These are phyloP conservation scores for Nasonia longicornis DNA, from an alignment of 1,140 invertebrate genomes.

Conservation along the genomic window DNA sequence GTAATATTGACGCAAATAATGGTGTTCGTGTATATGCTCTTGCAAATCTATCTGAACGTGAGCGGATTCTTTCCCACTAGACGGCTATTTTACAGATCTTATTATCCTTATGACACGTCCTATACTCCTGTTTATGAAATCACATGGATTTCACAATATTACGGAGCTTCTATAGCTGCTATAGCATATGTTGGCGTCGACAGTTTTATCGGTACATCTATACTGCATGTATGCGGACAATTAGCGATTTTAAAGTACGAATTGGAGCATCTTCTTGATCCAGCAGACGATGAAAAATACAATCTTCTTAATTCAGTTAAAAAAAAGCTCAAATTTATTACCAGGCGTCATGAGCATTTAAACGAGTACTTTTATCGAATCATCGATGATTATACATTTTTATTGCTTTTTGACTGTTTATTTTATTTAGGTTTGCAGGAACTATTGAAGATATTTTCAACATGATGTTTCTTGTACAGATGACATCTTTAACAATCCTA, in stretches of 20 bases:
- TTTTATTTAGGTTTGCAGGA: too few species aligned
- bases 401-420: too few species aligned
- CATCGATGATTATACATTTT: too few species aligned
- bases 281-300: too few species aligned
- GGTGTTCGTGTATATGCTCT: neutral
- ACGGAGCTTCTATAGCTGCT: neutral
- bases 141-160: neutral
- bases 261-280: neutral
- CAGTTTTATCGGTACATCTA: neutral
- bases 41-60: neutral
- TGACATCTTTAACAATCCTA: too few species aligned
- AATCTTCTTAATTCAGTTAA: too few species aligned
- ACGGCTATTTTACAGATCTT: neutral
- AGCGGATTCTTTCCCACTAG: neutral
- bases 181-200: too few species aligned
- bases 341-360: too few species aligned
- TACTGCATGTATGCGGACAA: slow-evolving; percentile 49
- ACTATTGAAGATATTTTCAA: too few species aligned
- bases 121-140: neutral
- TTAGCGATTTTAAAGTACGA: slow-evolving; percentile 5
- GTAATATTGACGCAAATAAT: neutral
- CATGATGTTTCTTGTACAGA: too few species aligned
- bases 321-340: too few species aligned
- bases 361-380: too few species aligned
- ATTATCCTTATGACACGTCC: neutral